Conservation (phyloP, 2,113 vertebrate species). For the Origma solitaria region DNA sequence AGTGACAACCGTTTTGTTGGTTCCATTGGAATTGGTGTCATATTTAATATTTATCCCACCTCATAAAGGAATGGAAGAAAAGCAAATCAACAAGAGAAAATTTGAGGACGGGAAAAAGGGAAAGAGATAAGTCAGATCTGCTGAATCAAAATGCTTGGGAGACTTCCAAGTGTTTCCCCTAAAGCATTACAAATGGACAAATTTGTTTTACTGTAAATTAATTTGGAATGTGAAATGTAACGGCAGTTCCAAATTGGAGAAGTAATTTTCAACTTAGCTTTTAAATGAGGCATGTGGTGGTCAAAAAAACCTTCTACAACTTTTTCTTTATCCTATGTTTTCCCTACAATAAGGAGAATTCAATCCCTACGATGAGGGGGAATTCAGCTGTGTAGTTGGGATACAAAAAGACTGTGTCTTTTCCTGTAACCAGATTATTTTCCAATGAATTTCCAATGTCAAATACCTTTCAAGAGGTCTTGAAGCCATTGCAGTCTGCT, state of each 20-base stretch:
- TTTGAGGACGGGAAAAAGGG: neutral
- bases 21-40: neutral
- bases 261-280: neutral
- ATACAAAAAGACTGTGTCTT: neutral
- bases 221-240: neutral
- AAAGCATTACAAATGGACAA: neutral
- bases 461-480: neutral
- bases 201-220: neutral
- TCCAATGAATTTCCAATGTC: neutral
- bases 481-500: neutral
- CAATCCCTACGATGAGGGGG: fast-evolving
- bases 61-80: neutral
- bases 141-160: neutral
- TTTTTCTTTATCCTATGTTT: neutral
- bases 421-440: neutral
- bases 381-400: neutral
- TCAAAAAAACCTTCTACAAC: neutral
- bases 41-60: neutral
- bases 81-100: neutral
- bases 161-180: neutral
- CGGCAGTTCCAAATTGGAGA: neutral
- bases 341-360: neutral
- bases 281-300: neutral
- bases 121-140: neutral
- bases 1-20: neutral